Conservation (phyloP, 1,140 invertebrate genomes). For the Sinonovacula constricta region DNA sequence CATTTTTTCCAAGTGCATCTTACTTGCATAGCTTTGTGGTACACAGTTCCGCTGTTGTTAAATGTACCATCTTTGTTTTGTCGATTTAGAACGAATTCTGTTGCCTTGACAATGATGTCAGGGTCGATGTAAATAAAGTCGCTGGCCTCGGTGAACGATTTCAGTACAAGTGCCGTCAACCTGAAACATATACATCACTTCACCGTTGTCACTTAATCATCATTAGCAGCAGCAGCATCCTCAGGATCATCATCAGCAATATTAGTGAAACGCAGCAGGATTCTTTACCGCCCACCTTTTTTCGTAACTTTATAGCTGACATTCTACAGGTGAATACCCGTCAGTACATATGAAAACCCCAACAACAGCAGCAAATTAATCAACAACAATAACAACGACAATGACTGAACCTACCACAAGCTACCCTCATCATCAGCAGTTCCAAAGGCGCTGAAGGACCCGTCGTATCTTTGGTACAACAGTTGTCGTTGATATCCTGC, state of each 20-base stretch:
- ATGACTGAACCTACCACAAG: constrained; percentile 87
- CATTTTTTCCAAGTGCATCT: too few relatives aligned
- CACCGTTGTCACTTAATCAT: too few relatives aligned
- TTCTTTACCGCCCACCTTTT: too few relatives aligned
- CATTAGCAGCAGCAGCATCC: too few relatives aligned
- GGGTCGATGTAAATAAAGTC: constrained; percentile 87
- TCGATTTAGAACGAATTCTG: constrained; percentile 87
- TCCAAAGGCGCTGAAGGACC: constrained; percentile 97
- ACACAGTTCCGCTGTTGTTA: constrained; percentile 74
- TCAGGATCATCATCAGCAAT: too few relatives aligned
- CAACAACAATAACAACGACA: too few relatives aligned
- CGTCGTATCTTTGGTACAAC: constrained; percentile 91
- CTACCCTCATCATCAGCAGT: constrained; percentile 88
- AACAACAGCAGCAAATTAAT: too few relatives aligned
- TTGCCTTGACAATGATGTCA: constrained; percentile 84
- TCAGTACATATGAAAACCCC: too few relatives aligned
- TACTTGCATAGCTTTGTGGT: constrained; percentile 62
- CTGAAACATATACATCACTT: too few relatives aligned
- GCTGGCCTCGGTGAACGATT: constrained; percentile 89
- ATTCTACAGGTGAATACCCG: too few relatives aligned
- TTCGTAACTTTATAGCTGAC: too few relatives aligned
- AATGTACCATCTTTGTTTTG: constrained; percentile 91
- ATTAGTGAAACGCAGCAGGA: too few relatives aligned
- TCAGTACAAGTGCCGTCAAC: constrained; percentile 92
- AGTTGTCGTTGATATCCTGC: constrained; percentile 92